A percentile compares a stretch with the other conserved stretches of the same genome.
Conservation (phyloP, 2,797 vertebrate species). For the Sebastes goodei region DNA sequence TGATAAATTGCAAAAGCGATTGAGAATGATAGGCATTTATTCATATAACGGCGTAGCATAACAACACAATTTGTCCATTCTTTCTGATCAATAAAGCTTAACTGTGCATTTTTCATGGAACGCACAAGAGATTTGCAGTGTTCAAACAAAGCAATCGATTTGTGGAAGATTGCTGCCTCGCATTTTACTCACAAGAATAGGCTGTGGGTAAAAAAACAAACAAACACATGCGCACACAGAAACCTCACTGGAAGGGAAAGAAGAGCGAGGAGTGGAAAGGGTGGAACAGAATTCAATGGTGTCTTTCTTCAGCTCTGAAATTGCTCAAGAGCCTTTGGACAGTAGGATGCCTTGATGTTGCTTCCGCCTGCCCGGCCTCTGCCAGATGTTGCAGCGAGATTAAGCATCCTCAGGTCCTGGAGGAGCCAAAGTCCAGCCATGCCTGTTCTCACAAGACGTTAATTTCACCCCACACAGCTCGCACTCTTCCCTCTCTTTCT, state of each 20-base stretch:
- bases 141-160: slow-evolving; percentile 61
- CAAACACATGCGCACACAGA: not conserved
- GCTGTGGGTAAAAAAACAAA: slow-evolving; percentile 5
- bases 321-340: slow-evolving; percentile 65
- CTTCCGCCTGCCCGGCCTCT: slow-evolving; percentile 28
- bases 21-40: slow-evolving; percentile 8
- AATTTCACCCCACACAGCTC: slow-evolving; percentile 59
- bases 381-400: slow-evolving; percentile 75
- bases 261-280: slow-evolving; percentile 10
- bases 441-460: slow-evolving; percentile 62
- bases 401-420: slow-evolving; percentile 46
- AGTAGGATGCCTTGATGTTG: slow-evolving; percentile 54
- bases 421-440: slow-evolving; percentile 58
- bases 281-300: slow-evolving; percentile 39
- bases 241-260: slow-evolving; percentile 11
- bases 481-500: slow-evolving; percentile 12
- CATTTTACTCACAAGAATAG: slow-evolving; percentile 26
- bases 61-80: slow-evolving; percentile 26
- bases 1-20: not conserved
- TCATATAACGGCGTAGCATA: slow-evolving; percentile 1
- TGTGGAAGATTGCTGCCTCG: slow-evolving; percentile 27
- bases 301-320: slow-evolving; percentile 52
- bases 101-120: slow-evolving; percentile 42
- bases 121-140: slow-evolving; percentile 23
- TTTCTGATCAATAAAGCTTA: slow-evolving; percentile 47